Evolutionary conservation across 2,113 vertebrate species (phyloP).

Genomic region (Microtus pennsylvanicus): DNA sequence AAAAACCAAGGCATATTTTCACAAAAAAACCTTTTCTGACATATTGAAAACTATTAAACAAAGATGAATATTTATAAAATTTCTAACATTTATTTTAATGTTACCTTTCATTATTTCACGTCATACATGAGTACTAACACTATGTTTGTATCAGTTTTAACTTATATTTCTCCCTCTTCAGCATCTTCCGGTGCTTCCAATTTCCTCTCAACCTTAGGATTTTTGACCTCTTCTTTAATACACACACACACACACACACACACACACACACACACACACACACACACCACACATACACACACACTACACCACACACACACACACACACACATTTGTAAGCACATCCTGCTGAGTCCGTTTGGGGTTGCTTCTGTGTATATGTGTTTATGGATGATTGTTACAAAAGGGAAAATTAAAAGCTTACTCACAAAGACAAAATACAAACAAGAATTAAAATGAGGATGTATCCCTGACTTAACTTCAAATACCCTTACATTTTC

Average conservation of each 20-base stretch:
- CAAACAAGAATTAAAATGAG: slow-evolving; percentile 13
- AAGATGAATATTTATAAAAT: neutral
- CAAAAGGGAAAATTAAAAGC: neutral
- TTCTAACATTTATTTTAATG: neutral
- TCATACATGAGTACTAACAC: neutral
- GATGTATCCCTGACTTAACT: neutral
- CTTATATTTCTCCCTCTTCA: neutral
- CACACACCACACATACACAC: neutral
- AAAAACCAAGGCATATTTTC: neutral
- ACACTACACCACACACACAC: neutral
- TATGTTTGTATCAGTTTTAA: neutral
- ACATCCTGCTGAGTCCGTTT: too few species aligned
- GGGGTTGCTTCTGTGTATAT: neutral
- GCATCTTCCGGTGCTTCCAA: neutral
- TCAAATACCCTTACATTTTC: neutral
- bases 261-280: neutral
- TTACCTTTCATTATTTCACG: neutral
- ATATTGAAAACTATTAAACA: slow-evolving; percentile 32
- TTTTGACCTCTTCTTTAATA: neutral
- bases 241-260: neutral
- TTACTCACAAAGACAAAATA: slow-evolving; percentile 47
- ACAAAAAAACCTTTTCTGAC: neutral
- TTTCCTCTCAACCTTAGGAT: neutral
- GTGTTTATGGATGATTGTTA: neutral
- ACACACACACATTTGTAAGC: neutral